A percentile compares a stretch with the other conserved stretches of the same genome.
Conservation (phyloP, 2,113 vertebrate genomes). For the Cololabis saira region DNA sequence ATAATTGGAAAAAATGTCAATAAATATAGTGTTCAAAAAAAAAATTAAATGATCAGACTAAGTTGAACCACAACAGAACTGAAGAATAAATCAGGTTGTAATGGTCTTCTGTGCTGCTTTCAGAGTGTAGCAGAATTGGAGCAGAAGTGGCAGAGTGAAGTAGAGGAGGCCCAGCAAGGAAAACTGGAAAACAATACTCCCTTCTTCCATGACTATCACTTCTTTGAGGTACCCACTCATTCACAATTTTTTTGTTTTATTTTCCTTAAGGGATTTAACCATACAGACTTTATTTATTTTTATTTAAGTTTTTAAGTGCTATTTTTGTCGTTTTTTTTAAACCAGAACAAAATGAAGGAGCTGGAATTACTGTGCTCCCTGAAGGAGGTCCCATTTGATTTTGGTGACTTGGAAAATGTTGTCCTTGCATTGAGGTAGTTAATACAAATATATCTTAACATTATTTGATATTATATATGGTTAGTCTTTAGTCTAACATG, state of each 20-base stretch:
- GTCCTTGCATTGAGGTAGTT: constrained; percentile 91
- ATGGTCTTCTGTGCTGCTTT: constrained; percentile 39
- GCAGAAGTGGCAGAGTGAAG: constrained; percentile 98
- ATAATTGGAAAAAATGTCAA: no score
- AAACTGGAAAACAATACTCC: constrained; percentile 94
- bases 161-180: constrained; percentile 92
- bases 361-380: constrained; percentile 95
- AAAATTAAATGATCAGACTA: background rate
- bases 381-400: constrained; percentile 95
- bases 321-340: constrained; percentile 50
- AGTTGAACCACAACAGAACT: background rate
- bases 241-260: background rate
- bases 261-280: no score
- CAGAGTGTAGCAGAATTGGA: constrained; percentile 97
- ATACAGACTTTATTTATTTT: background rate
- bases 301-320: constrained; percentile 13
- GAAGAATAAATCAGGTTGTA: constrained; percentile 4
- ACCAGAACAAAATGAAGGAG: constrained; percentile 97
- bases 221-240: constrained; percentile 88
- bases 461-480: background rate
- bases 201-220: constrained; percentile 98
- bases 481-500: constrained; percentile 14
- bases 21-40: no score
- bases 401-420: constrained; percentile 94
- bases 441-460: background rate